Percentiles rank a stretch among this genome's conserved stretches.
Evolutionary conservation across 2,888 invertebrate genomes (phyloP).

Genomic region (Galerucella pusilla): DNA sequence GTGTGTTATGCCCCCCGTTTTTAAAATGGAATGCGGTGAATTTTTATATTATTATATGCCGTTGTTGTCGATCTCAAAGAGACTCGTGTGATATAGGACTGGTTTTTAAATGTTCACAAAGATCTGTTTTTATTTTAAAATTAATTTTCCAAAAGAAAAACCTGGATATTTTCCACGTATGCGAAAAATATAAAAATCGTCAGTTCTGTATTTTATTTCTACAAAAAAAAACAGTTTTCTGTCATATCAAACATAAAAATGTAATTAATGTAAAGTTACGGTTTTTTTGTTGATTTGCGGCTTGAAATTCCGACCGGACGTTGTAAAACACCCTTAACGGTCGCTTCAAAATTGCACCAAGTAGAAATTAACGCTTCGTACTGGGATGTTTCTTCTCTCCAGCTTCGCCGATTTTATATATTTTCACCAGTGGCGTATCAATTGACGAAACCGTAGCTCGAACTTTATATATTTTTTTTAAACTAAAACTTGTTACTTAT

Average conservation of each 20-base stretch:
- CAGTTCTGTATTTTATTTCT: no score
- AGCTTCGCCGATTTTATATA: background rate
- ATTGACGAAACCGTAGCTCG: background rate
- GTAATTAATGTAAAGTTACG: background rate
- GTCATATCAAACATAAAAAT: background rate
- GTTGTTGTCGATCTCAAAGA: conserved; percentile 63
- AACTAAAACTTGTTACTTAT: background rate
- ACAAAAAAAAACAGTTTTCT: background rate
- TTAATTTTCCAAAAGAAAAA: conserved; percentile 24
- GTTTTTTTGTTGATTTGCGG: background rate
- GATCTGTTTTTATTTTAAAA: conserved; percentile 63
- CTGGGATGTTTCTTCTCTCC: background rate
- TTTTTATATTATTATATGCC: conserved; percentile 33
- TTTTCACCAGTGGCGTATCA: background rate
- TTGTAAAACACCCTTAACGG: no score
- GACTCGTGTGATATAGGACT: conserved; percentile 65
- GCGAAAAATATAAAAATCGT: no score
- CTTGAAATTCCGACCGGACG: no score
- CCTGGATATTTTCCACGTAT: conserved; percentile 20
- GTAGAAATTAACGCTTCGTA: no score
- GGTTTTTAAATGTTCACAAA: conserved; percentile 63
- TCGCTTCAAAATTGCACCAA: no score
- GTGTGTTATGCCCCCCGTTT: conserved; percentile 47
- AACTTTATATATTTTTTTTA: no score
- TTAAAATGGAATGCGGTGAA: conserved; percentile 43